Conservation (phyloP, 2,797 vertebrate species). For the Ctenosaura bakeri region DNA sequence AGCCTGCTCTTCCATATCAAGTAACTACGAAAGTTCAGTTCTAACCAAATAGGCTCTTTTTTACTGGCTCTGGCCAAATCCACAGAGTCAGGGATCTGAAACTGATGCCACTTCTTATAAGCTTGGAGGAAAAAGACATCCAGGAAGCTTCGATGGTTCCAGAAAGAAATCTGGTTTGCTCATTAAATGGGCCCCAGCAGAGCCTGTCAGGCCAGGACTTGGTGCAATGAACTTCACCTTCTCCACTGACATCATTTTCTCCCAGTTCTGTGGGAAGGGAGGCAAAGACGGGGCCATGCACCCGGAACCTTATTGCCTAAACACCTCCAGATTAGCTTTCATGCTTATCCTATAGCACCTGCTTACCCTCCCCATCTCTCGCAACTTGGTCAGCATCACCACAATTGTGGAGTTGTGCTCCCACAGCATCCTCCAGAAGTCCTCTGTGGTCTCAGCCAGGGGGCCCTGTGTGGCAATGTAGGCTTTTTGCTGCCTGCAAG, state of each 20-base stretch:
- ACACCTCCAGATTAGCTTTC: neutral
- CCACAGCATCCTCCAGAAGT: constrained; percentile 99
- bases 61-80: neutral
- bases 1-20: neutral
- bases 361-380: constrained; percentile 95
- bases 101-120: neutral
- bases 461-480: constrained; percentile 98
- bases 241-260: neutral
- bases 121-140: neutral
- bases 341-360: neutral
- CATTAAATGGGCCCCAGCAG: neutral
- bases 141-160: neutral
- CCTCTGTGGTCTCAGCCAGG: constrained; percentile 93
- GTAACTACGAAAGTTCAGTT: neutral
- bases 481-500: constrained; percentile 93
- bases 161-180: neutral
- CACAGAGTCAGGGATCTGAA: neutral
- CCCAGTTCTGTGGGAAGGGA: neutral
- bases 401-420: constrained; percentile 98
- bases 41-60: neutral
- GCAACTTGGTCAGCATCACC: constrained; percentile 97
- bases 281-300: neutral
- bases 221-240: neutral
- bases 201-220: neutral
- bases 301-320: neutral